Percentiles rank a stretch among this genome's conserved stretches.
These are phyloP conservation scores for Agrotis ipsilon DNA, from an alignment of 2,888 invertebrate genomes.

Conservation along the genomic window DNA sequence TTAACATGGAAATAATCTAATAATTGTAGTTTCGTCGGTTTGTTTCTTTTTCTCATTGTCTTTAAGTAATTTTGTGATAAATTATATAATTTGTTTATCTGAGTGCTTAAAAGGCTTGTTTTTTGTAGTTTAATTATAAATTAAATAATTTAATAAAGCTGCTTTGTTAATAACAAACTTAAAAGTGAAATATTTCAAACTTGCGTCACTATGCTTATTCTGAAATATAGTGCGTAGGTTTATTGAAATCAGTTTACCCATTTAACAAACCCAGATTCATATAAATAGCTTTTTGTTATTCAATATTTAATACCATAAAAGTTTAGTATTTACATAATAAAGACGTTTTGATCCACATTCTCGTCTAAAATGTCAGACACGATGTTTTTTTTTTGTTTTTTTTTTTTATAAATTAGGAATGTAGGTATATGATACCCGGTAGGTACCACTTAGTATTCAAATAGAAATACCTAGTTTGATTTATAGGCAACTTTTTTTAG, in stretches of 20 bases:
- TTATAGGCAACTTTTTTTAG: constrained; percentile 5
- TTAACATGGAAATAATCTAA: constrained; percentile 56
- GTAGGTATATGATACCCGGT: not conserved
- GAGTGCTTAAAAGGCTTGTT: not conserved
- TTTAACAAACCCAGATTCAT: constrained; percentile 43
- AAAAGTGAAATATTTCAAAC: not conserved
- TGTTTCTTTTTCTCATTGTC: constrained; percentile 37
- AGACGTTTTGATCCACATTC: constrained; percentile 54
- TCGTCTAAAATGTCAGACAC: constrained; percentile 48
- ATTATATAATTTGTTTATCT: constrained; percentile 10
- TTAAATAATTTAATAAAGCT: not conserved
- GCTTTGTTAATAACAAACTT: not conserved
- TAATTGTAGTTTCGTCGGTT: constrained; percentile 40
- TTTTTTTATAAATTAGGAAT: constrained; percentile 6
- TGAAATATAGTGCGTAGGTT: constrained; percentile 9
- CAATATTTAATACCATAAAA: constrained; percentile 13
- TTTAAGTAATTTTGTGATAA: constrained; percentile 10
- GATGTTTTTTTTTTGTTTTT: constrained; percentile 10
- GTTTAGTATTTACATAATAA: constrained; percentile 47
- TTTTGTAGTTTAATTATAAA: not conserved
- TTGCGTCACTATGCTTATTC: constrained; percentile 7
- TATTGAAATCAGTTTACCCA: not conserved
- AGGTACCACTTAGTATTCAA: not conserved
- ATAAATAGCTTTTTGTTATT: constrained; percentile 34
- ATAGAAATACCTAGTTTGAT: not conserved